Evolutionary conservation across 2,113 vertebrate genomes (phyloP), one percentile per base, ranked within the genome.

Genomic region (Bujurquina vittata): DNA sequence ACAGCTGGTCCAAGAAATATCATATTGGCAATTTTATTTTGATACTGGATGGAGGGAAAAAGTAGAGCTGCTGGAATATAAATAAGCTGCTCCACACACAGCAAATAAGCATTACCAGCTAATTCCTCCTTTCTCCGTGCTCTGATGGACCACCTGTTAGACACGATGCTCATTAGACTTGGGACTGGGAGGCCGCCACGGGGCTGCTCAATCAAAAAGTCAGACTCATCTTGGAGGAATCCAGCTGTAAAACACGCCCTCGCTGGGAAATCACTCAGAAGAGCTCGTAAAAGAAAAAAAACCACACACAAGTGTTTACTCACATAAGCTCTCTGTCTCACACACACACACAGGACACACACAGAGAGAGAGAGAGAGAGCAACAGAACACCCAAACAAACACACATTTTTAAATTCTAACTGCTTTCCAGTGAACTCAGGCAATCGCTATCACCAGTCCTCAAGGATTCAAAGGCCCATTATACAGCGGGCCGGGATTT

Each of bases 211-310:
- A 79, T 89, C 81, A 91, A 88, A 89, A 55, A 85, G 81, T 40
- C 82, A 80, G 83, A 87, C 84, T 94, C 94, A 94, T 93, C 88
- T 87, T 81, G 72, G 75, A 92, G 91, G 92, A 94, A 95, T 94
- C 87, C 35, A 59, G 78, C 91, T 81, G 87, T 95, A 94, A 94
- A 94, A 81, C 52, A 10, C 78, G 69, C 88, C 77, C 88, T 87
- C 88, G 75, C 84, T 87, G 83, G 91, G 88, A 94, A 87, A 93
- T 89, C 87, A 80, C 88, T 92, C 86, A 91, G 81, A 90, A 59
- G 29, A 84, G 84, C 91, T 88, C 81, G 77, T 94, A 91, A 93
- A 94, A 92, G 79, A 65, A 23, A 49, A 5, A 43, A 40, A 12
- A 40, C 35, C 75, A 29, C 23, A 35, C 84, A 87, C 80, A 23